Conservation (phyloP, 2,797 vertebrate genomes). For the Taeniopygia guttata region DNA sequence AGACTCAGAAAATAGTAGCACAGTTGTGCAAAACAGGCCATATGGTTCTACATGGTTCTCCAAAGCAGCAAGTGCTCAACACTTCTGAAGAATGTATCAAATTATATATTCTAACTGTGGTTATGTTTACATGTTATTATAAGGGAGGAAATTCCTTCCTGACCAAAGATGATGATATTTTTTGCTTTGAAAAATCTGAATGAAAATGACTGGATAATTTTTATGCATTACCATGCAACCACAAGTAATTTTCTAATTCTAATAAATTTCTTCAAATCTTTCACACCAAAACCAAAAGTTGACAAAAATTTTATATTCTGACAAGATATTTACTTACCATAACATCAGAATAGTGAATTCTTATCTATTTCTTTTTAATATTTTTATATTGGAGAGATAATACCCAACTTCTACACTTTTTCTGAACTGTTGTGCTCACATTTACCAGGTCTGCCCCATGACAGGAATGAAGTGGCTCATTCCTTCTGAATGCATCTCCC, state of each 20-base stretch:
- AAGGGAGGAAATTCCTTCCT: slow-evolving; percentile 39
- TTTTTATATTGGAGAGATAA: neutral
- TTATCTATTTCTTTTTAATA: neutral
- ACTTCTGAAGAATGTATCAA: neutral
- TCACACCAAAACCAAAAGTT: neutral
- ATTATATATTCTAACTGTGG: slow-evolving; percentile 15
- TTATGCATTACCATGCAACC: slow-evolving; percentile 37
- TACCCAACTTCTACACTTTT: neutral
- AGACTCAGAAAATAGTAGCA: neutral
- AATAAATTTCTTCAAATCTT: neutral
- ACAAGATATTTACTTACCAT: neutral
- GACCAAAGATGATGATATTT: slow-evolving; percentile 18
- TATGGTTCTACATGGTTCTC: neutral
- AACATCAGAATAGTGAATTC: neutral
- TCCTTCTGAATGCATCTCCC: neutral
- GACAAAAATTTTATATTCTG: neutral
- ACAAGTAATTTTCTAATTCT: slow-evolving; percentile 46
- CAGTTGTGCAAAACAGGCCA: neutral
- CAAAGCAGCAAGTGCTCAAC: neutral
- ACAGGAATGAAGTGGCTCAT: neutral
- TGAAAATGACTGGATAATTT: slow-evolving; percentile 48
- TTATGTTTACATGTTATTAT: slow-evolving; percentile 1
- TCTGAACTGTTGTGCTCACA: neutral
- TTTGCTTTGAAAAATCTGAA: slow-evolving; percentile 37
- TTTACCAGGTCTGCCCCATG: neutral